Conservation (phyloP, 2,797 vertebrate species). For the Capromys pilorides region DNA sequence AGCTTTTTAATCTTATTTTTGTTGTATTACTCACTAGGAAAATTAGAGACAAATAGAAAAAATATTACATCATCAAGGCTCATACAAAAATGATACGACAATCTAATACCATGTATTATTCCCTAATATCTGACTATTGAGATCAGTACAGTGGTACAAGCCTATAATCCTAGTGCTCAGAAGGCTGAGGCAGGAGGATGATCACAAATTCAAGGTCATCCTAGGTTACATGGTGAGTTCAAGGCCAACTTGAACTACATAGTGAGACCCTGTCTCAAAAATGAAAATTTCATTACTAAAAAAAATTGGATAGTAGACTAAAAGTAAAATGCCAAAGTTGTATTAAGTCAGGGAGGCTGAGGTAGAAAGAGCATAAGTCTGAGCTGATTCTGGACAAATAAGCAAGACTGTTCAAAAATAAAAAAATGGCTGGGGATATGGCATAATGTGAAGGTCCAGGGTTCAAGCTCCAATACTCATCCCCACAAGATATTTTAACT, state of each 20-base stretch:
- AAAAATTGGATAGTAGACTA: neutral
- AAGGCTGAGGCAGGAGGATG: neutral
- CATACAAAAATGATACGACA: neutral
- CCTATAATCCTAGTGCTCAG: neutral
- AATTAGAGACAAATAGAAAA: neutral
- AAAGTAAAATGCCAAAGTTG: conserved; percentile 21
- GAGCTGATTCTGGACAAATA: neutral
- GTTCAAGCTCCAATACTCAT: neutral
- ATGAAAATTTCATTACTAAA: neutral
- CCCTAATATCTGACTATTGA: neutral
- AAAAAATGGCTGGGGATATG: neutral
- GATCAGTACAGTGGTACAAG: neutral
- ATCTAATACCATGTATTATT: neutral
- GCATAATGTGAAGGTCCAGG: neutral
- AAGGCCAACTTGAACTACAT: neutral
- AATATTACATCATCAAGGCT: neutral
- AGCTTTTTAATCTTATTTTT: conserved; percentile 18
- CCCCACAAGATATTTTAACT: neutral
- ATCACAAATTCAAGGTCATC: neutral
- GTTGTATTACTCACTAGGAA: neutral
- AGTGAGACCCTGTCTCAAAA: neutral
- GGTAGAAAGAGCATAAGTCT: neutral
- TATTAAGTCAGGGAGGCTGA: neutral
- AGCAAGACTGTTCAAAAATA: neutral
- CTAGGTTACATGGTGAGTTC: too few species aligned